Evolutionary conservation across 2,888 invertebrate species (phyloP).

Genomic region (Aradus depressus): DNA sequence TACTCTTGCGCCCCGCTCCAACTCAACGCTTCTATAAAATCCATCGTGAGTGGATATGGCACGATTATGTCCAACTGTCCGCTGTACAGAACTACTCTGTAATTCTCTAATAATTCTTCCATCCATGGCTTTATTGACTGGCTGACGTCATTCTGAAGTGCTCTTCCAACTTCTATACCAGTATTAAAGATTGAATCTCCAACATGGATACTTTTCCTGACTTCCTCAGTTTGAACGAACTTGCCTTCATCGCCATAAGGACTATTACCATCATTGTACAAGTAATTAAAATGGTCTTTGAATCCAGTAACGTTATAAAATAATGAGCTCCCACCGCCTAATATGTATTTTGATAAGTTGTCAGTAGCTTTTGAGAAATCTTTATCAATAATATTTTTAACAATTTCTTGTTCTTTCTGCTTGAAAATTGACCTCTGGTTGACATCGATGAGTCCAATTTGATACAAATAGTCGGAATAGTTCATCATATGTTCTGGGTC

Average conservation of each 20-base stretch:
- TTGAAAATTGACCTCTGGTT: constrained; percentile 32
- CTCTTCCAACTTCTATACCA: constrained; percentile 48
- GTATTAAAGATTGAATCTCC: constrained; percentile 47
- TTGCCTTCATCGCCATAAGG: constrained; percentile 20
- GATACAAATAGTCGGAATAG: constrained; percentile 43
- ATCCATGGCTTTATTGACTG: constrained; percentile 65
- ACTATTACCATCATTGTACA: constrained; percentile 47
- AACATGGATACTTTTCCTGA: constrained; percentile 58
- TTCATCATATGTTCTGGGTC: constrained; percentile 43
- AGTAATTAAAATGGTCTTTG: constrained; percentile 59
- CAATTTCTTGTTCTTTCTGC: constrained; percentile 17
- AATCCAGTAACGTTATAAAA: constrained; percentile 67
- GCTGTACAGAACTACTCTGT: constrained; percentile 69
- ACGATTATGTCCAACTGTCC: constrained; percentile 88
- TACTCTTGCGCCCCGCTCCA: constrained; percentile 57
- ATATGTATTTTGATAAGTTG: no score
- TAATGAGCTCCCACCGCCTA: no score
- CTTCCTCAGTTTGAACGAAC: constrained; percentile 25
- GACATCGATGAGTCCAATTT: constrained; percentile 40
- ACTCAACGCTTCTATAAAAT: constrained; percentile 58
- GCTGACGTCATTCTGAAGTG: constrained; percentile 67
- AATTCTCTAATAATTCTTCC: constrained; percentile 52
- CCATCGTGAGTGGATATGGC: constrained; percentile 72
- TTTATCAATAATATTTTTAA: constrained; percentile 7
- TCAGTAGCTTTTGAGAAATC: constrained; percentile 15